Evolutionary conservation across 2,888 invertebrate genomes (phyloP).

Genomic region (Synergus laeviventris): DNA sequence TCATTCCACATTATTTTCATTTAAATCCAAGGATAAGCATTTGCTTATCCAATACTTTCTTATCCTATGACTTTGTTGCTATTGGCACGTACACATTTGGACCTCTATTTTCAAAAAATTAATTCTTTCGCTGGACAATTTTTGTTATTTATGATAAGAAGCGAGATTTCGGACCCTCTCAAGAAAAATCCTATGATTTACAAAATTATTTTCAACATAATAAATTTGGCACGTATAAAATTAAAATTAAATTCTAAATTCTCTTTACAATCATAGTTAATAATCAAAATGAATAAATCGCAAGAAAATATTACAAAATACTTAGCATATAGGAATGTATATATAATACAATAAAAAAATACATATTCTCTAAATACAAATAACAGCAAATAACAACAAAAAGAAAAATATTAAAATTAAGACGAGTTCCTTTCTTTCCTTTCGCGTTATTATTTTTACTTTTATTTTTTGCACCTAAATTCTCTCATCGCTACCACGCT

Average conservation of each 20-base stretch:
- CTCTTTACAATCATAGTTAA: background rate
- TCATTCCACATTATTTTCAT: slow-evolving; percentile 22
- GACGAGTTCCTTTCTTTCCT: slow-evolving; percentile 4
- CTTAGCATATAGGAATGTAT: background rate
- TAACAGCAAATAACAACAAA: background rate
- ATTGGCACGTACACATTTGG: slow-evolving; percentile 73
- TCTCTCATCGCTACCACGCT: slow-evolving; percentile 4
- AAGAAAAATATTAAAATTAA: slow-evolving; percentile 16
- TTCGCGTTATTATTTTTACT: slow-evolving; percentile 24
- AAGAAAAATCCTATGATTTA: background rate
- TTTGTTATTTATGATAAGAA: background rate
- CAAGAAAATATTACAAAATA: slow-evolving; percentile 2
- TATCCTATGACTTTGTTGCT: slow-evolving; percentile 61
- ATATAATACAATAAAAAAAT: slow-evolving; percentile 2
- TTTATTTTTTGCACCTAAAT: slow-evolving; percentile 17
- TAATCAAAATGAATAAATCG: slow-evolving; percentile 5
- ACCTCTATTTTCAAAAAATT: slow-evolving; percentile 64
- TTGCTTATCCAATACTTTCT: slow-evolving; percentile 53
- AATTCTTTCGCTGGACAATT: slow-evolving; percentile 24
- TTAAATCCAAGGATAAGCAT: slow-evolving; percentile 45
- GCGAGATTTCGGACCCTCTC: background rate
- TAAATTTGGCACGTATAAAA: background rate
- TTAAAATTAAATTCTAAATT: background rate
- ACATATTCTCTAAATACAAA: background rate
- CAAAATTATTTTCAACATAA: background rate